Evolutionary conservation across 2,888 invertebrate species (phyloP).

Genomic region (Xestia sexstrigata): DNA sequence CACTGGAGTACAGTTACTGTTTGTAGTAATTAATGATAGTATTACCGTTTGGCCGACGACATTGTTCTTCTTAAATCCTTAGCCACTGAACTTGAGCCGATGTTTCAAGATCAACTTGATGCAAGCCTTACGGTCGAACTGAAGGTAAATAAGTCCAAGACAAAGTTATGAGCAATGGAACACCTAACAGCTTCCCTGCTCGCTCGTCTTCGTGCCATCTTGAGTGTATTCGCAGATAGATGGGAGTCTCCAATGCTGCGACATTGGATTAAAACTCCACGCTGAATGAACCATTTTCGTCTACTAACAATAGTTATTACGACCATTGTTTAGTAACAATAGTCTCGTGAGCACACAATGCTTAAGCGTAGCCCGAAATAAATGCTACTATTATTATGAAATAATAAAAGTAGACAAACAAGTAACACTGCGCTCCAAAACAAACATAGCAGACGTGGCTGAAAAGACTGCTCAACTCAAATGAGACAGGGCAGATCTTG

Average conservation of each 20-base stretch:
- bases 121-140: neutral
- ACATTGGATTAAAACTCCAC: neutral
- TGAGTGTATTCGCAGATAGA: neutral
- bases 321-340: too few species aligned
- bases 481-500: too few species aligned
- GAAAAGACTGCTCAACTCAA: too few species aligned
- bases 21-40: slow-evolving; percentile 37
- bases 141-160: neutral
- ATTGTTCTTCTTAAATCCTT: neutral
- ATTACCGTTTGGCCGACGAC: neutral
- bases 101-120: neutral
- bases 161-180: neutral
- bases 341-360: too few species aligned
- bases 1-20: slow-evolving; percentile 9
- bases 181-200: neutral
- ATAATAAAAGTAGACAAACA: neutral
- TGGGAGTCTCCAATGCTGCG: neutral
- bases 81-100: neutral
- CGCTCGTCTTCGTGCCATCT: neutral
- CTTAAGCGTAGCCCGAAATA: too few species aligned
- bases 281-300: neutral
- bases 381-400: neutral
- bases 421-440: neutral
- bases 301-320: neutral
- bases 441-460: neutral